Base-by-base conservation (phyloP, 1,140 invertebrate species). In the Polypedilum vanderplanki region DNA sequence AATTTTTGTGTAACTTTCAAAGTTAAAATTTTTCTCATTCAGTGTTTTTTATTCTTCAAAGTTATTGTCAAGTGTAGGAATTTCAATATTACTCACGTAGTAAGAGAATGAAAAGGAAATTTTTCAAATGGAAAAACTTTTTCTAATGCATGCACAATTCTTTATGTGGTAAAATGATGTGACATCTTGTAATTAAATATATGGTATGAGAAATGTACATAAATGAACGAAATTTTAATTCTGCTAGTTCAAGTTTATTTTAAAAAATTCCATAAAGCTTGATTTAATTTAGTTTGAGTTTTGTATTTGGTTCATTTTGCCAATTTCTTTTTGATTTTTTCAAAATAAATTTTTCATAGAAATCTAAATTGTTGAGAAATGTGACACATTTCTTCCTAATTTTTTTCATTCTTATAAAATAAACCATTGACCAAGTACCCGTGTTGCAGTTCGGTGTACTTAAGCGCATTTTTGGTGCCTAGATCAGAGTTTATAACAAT, bases 91-190 rank as follows among this genome's bases (percentile, higher is more conserved):
- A 33, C 5, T 33, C 24, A 33, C 24, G 24, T 33, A 33, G 24
- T 33, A 33, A 33, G 24, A 46, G 41, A 46, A 10, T 41, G 10
- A 41, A 41, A 8, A 46, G 15, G 46, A 3, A 57, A 57, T 12
- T 57, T 57, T 57, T n/a, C 46, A 57, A n/a, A 57, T n/a, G 46
- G n/a, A 46, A 57, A 57, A 57, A 57, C 12, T 57, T 57, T 46
- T 57, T 57, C 46, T 57, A 57, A n/a, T 57, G 46, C 46, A 57
- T 57, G 12, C 46, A 57, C 24, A 33, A 33, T 57, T 57, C 46
- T 57, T 57, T 57, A 57, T 57, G 46, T 57, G 46, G 46, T 57
- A 57, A 57, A 57, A 57, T 57, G 46, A 57, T 57, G 46, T 57
- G 46, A 57, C 46, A 57, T 57, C 12, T 57, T 57, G 46, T 57